Conservation (phyloP, 2,888 invertebrate species). For the Melieria picta region DNA sequence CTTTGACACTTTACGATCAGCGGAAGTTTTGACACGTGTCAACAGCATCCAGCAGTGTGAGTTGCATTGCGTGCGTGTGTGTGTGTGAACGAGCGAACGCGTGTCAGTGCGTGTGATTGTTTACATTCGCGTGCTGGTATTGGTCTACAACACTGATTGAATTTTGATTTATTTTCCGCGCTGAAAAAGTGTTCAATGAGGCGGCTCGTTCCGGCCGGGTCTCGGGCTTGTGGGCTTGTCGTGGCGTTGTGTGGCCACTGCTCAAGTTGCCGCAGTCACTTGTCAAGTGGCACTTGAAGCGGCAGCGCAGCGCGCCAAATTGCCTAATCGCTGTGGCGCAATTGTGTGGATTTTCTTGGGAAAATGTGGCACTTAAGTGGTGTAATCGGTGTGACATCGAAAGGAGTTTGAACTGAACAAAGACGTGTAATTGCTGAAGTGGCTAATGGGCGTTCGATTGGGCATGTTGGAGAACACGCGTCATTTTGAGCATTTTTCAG, state of each 20-base stretch:
- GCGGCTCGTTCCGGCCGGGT: conserved; percentile 15
- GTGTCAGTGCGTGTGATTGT: too few relatives aligned
- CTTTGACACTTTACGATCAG: conserved; percentile 39
- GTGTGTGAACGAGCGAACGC: neutral
- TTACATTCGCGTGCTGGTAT: too few relatives aligned
- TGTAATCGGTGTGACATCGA: neutral
- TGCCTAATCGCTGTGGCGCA: neutral
- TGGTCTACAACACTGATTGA: conserved; percentile 52
- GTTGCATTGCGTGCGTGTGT: conserved; percentile 11
- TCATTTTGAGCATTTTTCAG: neutral
- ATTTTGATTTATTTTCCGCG: conserved; percentile 56
- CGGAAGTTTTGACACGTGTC: conserved; percentile 64
- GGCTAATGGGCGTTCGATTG: conserved; percentile 13
- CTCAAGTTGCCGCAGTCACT: conserved; percentile 10
- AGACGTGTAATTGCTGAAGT: conserved; percentile 12
- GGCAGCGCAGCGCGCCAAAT: conserved; percentile 14
- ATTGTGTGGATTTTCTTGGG: neutral
- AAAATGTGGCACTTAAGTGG: too few relatives aligned
- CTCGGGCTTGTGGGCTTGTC: too few relatives aligned
- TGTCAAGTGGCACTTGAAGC: conserved; percentile 25
- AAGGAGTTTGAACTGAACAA: neutral
- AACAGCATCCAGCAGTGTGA: conserved; percentile 43
- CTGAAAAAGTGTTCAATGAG: conserved; percentile 38
- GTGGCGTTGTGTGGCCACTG: neutral
- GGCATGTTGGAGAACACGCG: neutral